A percentile compares a stretch with the other conserved stretches of the same genome.
These are phyloP conservation scores for Dipodomys ordii DNA, from an alignment of 2,113 vertebrate genomes.

Conservation along the genomic window DNA sequence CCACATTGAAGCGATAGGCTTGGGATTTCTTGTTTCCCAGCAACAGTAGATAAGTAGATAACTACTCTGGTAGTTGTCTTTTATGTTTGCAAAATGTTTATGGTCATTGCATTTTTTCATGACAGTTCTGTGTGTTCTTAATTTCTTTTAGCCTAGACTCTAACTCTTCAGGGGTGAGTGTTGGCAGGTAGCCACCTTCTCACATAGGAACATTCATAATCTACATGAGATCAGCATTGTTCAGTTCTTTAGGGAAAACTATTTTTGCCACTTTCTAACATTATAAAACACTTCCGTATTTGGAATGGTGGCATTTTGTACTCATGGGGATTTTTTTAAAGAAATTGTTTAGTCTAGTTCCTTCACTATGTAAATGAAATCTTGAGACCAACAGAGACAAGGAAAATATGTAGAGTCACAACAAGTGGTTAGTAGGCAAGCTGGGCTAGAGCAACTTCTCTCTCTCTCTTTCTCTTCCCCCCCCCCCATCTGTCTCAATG, in stretches of 20 bases:
- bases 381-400: neutral
- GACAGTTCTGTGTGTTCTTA: neutral
- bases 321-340: conserved; percentile 50
- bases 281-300: conserved; percentile 56
- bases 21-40: neutral
- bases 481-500: too few relatives aligned
- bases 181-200: neutral
- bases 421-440: neutral
- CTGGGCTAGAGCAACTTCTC: neutral
- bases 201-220: neutral
- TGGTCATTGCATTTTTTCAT: neutral
- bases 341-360: conserved; percentile 1
- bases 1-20: neutral
- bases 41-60: too few relatives aligned
- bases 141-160: neutral
- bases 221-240: conserved; percentile 10
- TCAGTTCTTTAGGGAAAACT: conserved; percentile 56
- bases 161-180: neutral
- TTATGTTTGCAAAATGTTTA: neutral
- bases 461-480: neutral
- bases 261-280: conserved; percentile 39
- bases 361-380: conserved; percentile 44
- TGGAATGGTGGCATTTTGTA: conserved; percentile 60
- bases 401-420: neutral
- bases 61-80: neutral